Conservation (phyloP, 2,113 vertebrate genomes). For the Ceyx melanurus region DNA sequence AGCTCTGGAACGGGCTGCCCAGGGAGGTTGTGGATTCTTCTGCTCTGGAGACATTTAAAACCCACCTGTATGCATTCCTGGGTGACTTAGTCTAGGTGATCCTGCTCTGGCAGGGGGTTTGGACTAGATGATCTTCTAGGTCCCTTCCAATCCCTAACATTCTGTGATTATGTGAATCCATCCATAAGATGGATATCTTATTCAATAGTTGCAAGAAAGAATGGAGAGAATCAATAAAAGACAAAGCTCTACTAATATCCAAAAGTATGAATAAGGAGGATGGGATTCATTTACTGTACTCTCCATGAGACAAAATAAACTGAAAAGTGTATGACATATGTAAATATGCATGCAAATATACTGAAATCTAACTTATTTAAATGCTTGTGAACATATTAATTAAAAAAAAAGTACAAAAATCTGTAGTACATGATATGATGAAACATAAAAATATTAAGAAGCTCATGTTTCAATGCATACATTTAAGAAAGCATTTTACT, state of each 20-base stretch:
- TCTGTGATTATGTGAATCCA: neutral
- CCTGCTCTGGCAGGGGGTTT: too few relatives aligned
- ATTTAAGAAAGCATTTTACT: neutral
- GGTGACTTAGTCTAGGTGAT: too few relatives aligned
- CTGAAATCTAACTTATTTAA: neutral
- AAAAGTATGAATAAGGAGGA: neutral
- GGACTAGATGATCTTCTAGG: too few relatives aligned
- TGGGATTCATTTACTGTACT: neutral
- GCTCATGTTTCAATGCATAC: neutral
- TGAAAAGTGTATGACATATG: neutral
- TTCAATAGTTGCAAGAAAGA: neutral
- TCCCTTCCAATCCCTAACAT: too few relatives aligned
- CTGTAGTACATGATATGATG: neutral
- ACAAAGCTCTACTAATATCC: neutral
- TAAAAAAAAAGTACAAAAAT: neutral
- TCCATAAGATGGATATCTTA: neutral
- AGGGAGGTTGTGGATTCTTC: too few relatives aligned
- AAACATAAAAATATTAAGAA: neutral
- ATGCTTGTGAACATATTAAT: fast-evolving
- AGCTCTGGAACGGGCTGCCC: too few relatives aligned
- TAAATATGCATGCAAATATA: neutral
- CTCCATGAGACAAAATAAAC: neutral
- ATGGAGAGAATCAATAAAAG: neutral
- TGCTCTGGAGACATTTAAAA: too few relatives aligned
- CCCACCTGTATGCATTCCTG: too few relatives aligned